A percentile compares a stretch with the other conserved stretches of the same genome.
These are phyloP conservation scores for Gila robusta DNA, from an alignment of 2,797 vertebrate genomes.

Conservation along the genomic window DNA sequence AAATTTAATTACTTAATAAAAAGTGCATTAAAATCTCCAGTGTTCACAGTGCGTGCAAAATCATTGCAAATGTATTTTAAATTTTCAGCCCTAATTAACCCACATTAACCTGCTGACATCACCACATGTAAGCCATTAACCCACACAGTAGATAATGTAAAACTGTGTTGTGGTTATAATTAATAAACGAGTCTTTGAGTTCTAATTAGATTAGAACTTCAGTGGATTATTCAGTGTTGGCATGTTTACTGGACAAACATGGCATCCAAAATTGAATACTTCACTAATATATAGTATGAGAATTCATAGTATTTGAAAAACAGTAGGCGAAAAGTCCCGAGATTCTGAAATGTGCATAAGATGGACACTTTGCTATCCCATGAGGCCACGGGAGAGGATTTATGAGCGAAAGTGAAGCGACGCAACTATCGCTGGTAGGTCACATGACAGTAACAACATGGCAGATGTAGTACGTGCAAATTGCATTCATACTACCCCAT, in stretches of 20 bases:
- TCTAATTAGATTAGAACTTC: not conserved
- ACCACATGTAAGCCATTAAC: not conserved
- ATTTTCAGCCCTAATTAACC: conserved; percentile 6
- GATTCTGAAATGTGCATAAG: too few relatives aligned
- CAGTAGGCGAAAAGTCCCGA: too few relatives aligned
- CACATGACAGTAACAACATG: too few relatives aligned
- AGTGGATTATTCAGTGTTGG: not conserved
- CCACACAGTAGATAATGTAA: not conserved
- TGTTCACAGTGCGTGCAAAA: not conserved
- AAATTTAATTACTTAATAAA: conserved; percentile 4
- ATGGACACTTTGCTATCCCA: too few relatives aligned
- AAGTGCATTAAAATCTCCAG: not conserved
- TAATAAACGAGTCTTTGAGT: not conserved
- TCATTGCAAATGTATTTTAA: not conserved
- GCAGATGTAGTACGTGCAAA: too few relatives aligned
- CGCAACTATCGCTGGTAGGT: too few relatives aligned
- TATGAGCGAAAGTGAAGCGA: too few relatives aligned
- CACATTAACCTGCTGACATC: not conserved
- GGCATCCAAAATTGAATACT: too few relatives aligned
- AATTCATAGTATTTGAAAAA: too few relatives aligned
- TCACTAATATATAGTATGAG: too few relatives aligned
- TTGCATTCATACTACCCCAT: too few relatives aligned
- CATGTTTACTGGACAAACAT: not conserved
- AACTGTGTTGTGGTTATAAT: not conserved
- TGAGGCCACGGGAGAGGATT: too few relatives aligned